Evolutionary conservation across 2,888 invertebrate species (phyloP).

Genomic region (Xestia sexstrigata): DNA sequence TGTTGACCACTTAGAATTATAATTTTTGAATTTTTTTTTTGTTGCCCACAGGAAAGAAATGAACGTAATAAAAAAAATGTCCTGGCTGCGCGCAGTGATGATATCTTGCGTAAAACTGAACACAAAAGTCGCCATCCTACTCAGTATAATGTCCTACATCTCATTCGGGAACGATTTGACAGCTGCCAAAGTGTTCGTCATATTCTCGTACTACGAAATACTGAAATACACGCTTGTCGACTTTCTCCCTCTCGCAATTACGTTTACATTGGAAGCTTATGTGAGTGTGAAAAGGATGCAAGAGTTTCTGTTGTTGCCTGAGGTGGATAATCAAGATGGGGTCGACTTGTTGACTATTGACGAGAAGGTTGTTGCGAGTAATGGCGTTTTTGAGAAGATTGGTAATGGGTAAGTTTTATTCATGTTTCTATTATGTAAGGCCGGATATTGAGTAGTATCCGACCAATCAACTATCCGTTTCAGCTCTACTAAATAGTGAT

Average conservation of each 20-base stretch:
- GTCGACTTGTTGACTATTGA: constrained; percentile 82
- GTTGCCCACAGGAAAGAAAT: constrained; percentile 91
- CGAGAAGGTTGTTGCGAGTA: constrained; percentile 75
- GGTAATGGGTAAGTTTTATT: constrained; percentile 83
- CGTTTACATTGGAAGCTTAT: constrained; percentile 94
- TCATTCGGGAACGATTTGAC: constrained; percentile 92
- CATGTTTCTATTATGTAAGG: neutral
- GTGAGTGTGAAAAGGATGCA: constrained; percentile 94
- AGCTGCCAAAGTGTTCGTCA: constrained; percentile 94
- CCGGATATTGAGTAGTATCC: constrained; percentile 5
- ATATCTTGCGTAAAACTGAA: constrained; percentile 94
- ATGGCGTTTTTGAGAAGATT: constrained; percentile 85
- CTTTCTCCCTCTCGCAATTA: constrained; percentile 95
- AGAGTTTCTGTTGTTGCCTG: constrained; percentile 90
- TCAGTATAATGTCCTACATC: constrained; percentile 93
- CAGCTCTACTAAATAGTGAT: neutral
- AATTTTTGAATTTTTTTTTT: too few species aligned
- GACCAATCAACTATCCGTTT: neutral
- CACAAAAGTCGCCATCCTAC: constrained; percentile 94
- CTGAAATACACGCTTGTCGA: constrained; percentile 94
- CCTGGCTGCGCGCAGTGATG: constrained; percentile 92
- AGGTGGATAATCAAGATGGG: constrained; percentile 81
- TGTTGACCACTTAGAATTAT: too few species aligned
- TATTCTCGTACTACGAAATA: constrained; percentile 95
- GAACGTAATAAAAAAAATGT: constrained; percentile 92